These are phyloP conservation scores for Andrena marginata DNA, from an alignment of 2,888 invertebrate genomes.

Conservation along the genomic window DNA sequence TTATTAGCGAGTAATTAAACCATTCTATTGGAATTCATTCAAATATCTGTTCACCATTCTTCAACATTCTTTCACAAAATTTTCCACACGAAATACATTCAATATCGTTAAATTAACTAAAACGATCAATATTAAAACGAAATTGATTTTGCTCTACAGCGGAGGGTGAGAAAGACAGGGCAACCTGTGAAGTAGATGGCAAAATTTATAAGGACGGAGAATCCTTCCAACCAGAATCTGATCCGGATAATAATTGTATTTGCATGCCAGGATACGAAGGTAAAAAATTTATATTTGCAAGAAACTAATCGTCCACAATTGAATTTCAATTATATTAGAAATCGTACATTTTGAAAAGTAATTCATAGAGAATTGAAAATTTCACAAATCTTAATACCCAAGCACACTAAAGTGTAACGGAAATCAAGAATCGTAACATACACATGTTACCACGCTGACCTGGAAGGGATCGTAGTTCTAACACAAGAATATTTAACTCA, in stretches of 20 bases:
- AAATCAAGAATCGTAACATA: no score
- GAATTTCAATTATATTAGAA: not conserved
- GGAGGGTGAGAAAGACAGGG: conserved; percentile 61
- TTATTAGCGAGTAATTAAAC: no score
- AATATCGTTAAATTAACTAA: not conserved
- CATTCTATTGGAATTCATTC: no score
- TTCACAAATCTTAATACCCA: no score
- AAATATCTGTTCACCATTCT: no score
- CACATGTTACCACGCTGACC: no score
- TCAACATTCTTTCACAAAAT: no score
- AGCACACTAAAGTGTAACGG: no score
- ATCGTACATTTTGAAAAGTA: no score
- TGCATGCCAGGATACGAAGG: conserved; percentile 70
- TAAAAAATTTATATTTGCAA: conserved; percentile 9
- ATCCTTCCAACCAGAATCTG: conserved; percentile 61
- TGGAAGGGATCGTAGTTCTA: no score
- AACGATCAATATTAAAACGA: not conserved
- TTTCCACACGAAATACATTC: no score
- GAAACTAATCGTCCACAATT: not conserved
- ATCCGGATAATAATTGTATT: conserved; percentile 69
- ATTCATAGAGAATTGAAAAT: no score
- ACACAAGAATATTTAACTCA: conserved; percentile 38
- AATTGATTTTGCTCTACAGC: conserved; percentile 57
- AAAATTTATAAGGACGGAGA: conserved; percentile 75
- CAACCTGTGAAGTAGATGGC: conserved; percentile 76